These are phyloP conservation scores for Trichopoda pennipes DNA, from an alignment of 2,888 invertebrate genomes.

Conservation along the genomic window DNA sequence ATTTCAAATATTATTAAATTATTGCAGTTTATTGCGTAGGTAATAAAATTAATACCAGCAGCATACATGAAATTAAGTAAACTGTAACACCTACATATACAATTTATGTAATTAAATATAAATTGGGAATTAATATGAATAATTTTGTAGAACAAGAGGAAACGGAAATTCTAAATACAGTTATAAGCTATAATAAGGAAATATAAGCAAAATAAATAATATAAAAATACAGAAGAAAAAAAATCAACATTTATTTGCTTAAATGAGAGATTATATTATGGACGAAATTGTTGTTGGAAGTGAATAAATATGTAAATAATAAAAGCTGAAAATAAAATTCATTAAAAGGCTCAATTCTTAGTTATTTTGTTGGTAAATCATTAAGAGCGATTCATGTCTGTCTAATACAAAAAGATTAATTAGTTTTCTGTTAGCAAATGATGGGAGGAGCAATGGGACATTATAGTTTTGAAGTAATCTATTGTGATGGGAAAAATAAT, in stretches of 20 bases:
- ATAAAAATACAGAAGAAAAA: neutral
- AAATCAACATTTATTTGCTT: neutral
- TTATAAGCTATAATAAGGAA: slow-evolving; percentile 10
- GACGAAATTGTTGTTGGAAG: no score
- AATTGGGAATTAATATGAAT: neutral
- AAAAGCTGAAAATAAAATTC: no score
- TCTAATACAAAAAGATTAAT: no score
- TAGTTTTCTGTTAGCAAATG: no score
- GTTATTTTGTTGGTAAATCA: no score
- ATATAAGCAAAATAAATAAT: neutral
- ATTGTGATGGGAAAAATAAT: no score
- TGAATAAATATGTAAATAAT: no score
- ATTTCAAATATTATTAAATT: slow-evolving; percentile 20
- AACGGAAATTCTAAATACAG: slow-evolving; percentile 50
- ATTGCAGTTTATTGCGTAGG: neutral
- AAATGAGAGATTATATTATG: neutral
- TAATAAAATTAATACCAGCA: neutral
- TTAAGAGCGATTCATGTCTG: no score
- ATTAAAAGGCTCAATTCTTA: no score
- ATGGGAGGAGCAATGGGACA: no score
- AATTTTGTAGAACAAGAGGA: slow-evolving; percentile 39
- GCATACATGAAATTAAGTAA: neutral
- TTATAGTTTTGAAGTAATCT: no score
- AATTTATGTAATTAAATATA: neutral
- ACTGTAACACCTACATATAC: neutral